Evolutionary conservation across 2,888 invertebrate species (phyloP), one percentile per base, ranked within the genome.

Genomic region (Tetanocera ferruginea): DNA sequence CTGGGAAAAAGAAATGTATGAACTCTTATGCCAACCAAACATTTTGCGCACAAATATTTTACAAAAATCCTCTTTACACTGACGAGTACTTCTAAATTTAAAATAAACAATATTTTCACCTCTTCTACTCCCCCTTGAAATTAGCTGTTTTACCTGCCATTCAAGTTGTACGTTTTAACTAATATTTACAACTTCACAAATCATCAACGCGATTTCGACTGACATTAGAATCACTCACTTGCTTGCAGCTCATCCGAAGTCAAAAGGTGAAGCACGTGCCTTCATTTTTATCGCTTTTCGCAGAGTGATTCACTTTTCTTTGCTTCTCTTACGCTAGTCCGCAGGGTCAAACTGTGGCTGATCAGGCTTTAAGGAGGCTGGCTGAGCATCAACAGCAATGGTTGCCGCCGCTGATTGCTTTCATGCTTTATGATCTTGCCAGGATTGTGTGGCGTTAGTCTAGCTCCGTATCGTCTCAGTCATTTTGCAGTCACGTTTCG

Each of bases 221-320:
- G 28, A 14, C 57, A 60, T 60, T 60, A 28, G 28, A 64, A 31
- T 64, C 64, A 25, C 73, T 64, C 28, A 31, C 28, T 64, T 57
- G 19, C 23, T 6, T 2, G 23, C n/a, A 23, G 25, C 52, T 9
- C 55, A 19, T 23, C 19, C 17, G n/a, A 25, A 23, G 55, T 52
- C 55, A 52, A 75, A 55, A 75, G 75, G 75, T 75, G 51, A 75
- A 75, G 67, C 75, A 74, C 74, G 74, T 74, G 74, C 74, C 52
- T 74, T 9, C 31, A 51, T 73, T 51, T 51, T 31, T 74, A 62
- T 43, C 51, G 31, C 31, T 34, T n/a, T 8, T 28, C 9, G 28
- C 28, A 49, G 19, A 23, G n/a, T 17, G 14, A 51, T 69, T 69
- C 25, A 17, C 28, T 17, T 6, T 52, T 31, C 64, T 64, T 17